These are phyloP conservation scores for Drosophila suboccidentalis DNA, from an alignment of 2,888 invertebrate species.

Conservation along the genomic window DNA sequence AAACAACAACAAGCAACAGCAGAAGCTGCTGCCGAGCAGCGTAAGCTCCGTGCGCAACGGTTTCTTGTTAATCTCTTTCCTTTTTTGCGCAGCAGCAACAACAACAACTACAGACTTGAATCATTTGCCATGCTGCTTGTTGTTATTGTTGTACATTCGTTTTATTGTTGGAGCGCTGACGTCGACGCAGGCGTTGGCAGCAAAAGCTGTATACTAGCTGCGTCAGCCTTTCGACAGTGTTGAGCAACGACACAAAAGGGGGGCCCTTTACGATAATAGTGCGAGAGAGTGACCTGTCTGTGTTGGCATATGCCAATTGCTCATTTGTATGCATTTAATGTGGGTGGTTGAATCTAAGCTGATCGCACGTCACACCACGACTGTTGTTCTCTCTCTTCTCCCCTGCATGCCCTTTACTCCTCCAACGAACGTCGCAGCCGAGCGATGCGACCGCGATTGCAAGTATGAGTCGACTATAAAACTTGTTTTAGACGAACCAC, in stretches of 20 bases:
- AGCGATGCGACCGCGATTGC: conserved; percentile 58
- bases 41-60: conserved; percentile 67
- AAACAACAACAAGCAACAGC: not conserved
- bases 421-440: not conserved
- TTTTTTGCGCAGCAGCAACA: conserved; percentile 46
- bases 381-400: conserved; percentile 7
- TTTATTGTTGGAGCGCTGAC: conserved; percentile 36
- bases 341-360: conserved; percentile 50
- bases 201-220: conserved; percentile 19
- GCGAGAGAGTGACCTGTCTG: not conserved
- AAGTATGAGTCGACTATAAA: conserved; percentile 49
- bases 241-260: conserved; percentile 37
- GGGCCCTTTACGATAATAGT: conserved; percentile 8
- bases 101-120: conserved; percentile 19
- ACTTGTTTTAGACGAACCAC: conserved; percentile 60
- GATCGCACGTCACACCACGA: conserved; percentile 17
- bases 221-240: conserved; percentile 56
- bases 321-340: conserved; percentile 64
- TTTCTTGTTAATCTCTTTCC: conserved; percentile 55
- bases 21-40: conserved; percentile 56
- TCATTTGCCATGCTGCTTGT: conserved; percentile 39
- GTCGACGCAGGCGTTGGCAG: conserved; percentile 17
- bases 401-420: not conserved
- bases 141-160: conserved; percentile 21
- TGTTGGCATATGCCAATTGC: conserved; percentile 29